Percentiles rank a stretch among this genome's conserved stretches.
phyloP scores from a whole-genome alignment of 2,888 invertebrate species.

The Pristionchus arcanus region DNA sequence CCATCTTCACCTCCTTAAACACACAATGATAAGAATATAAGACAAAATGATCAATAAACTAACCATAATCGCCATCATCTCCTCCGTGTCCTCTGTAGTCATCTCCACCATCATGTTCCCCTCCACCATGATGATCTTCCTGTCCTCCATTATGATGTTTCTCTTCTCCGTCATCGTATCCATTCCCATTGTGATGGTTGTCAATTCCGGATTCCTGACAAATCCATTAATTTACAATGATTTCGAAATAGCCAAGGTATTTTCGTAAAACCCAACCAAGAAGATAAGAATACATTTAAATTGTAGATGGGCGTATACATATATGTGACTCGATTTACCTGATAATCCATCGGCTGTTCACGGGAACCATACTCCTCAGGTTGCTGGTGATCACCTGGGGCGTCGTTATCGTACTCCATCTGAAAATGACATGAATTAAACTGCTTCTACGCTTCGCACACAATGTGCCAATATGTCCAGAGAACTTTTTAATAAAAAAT shows the following conservation, averaged over 20 bases:
- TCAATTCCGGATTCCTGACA: constrained; percentile 36
- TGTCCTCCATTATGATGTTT: constrained; percentile 35
- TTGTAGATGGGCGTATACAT: background rate
- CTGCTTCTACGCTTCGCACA: background rate
- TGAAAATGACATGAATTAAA: background rate
- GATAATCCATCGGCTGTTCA: constrained; percentile 52
- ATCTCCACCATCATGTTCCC: constrained; percentile 10
- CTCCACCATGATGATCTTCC: constrained; percentile 17
- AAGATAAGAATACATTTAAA: too few relatives aligned
- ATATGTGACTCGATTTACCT: background rate
- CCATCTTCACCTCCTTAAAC: constrained; percentile 32
- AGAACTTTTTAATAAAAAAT: background rate
- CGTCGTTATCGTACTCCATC: constrained; percentile 55
- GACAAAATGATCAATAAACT: background rate
- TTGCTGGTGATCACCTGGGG: background rate
- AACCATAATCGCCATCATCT: constrained; percentile 4
- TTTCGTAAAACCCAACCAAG: too few relatives aligned
- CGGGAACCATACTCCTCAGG: background rate
- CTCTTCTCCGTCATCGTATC: constrained; percentile 5
- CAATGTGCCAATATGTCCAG: background rate
- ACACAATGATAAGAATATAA: background rate
- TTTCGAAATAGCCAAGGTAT: constrained; percentile 8
- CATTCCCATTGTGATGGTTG: background rate
- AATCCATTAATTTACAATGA: background rate
- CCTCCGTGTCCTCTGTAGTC: constrained; percentile 1